Evolutionary conservation across 2,113 vertebrate genomes (phyloP).

Genomic region (Chloebia gouldiae): DNA sequence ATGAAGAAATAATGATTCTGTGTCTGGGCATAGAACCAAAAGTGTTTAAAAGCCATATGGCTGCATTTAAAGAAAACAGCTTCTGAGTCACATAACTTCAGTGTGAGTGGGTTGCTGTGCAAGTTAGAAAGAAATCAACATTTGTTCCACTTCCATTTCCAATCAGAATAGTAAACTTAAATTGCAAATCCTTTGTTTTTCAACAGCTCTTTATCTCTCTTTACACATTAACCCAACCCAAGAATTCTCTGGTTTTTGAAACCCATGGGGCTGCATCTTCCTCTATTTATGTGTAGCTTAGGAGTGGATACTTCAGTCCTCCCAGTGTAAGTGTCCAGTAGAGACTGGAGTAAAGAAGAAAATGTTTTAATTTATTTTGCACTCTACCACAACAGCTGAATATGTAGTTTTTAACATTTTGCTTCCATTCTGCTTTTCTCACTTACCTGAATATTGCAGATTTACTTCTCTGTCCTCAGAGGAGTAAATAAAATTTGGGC

Average conservation of each 20-base stretch:
- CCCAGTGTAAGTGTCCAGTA: no score
- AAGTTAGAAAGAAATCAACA: constrained; percentile 31
- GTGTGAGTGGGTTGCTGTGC: constrained; percentile 34
- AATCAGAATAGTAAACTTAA: background rate
- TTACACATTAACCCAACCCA: background rate
- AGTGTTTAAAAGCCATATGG: constrained; percentile 55
- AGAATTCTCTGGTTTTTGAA: background rate
- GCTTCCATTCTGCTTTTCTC: background rate
- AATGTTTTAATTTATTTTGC: background rate
- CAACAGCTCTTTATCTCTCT: background rate
- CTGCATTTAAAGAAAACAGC: constrained; percentile 37
- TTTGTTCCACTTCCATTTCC: constrained; percentile 13
- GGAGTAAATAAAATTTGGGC: background rate
- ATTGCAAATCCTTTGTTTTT: background rate
- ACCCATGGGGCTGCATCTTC: background rate
- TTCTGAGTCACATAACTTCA: constrained; percentile 39
- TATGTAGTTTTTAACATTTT: background rate
- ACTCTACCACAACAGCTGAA: background rate
- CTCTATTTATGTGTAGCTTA: background rate
- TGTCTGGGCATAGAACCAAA: constrained; percentile 19
- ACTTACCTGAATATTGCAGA: background rate
- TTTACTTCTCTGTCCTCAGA: background rate
- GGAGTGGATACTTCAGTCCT: background rate
- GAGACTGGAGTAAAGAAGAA: background rate
- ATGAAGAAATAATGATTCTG: background rate